Evolutionary conservation across 2,888 invertebrate genomes (phyloP), one percentile per base, ranked within the genome.

Genomic region (Phania funesta): DNA sequence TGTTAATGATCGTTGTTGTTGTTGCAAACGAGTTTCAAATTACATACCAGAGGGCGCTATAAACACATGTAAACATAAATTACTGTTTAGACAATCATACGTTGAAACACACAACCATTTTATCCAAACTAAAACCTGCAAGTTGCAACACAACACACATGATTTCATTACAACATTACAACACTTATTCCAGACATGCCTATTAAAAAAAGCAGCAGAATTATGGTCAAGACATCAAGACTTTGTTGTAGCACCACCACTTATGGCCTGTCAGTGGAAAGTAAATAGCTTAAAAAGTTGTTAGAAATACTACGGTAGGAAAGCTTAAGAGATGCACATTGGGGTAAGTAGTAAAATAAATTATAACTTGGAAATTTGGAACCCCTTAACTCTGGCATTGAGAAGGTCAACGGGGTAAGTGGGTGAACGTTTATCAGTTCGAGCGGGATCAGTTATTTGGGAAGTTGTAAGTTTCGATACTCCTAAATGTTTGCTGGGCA

Each of bases 11-110:
- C 78, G 78, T 64, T 48, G 29, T 52, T 62, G 20, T 41, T 62
- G 20, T 48, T 29, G 32, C 46, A 86, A 88, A 87, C 87, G 85
- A 87, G 87, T 88, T 81, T 87, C 85, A 88, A 88, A 88, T 88
- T 88, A 88, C 86, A 88, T 85, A 88, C 88, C 86, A 86, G 89
- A 86, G 89, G 88, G 88, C 84, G 82, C 80, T 74, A 87, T 80
- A 71, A 84, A 84, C 83, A 83, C 84, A 85, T 84, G 85, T 76
- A 78, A 84, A 84, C 84, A 84, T 84, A 83, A 85, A 85, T 84
- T 84, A 76, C 76, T 76, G 80, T 65, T 75, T 50, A 44, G 56
- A 56, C 75, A 75, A 75, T 80, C 75, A 68, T 54, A 68, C 48
- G 46, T 70, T 46, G 52, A 60, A 50, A 20, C 32, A 22, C n/a